Evolutionary conservation across 2,888 invertebrate genomes (phyloP).

Genomic region (Scotopteryx bipunctaria): DNA sequence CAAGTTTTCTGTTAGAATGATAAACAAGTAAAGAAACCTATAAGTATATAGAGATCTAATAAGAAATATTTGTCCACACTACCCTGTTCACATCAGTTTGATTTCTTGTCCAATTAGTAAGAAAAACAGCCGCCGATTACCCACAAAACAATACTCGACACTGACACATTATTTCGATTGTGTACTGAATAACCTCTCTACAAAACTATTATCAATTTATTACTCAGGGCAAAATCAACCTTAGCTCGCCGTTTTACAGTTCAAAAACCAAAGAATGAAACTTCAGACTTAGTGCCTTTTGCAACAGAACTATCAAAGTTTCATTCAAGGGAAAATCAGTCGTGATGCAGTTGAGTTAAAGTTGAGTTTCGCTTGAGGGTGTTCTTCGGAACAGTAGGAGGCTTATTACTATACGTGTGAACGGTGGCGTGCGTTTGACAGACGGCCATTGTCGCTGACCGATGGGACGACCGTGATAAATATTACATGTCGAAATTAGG

Average conservation of each 20-base stretch:
- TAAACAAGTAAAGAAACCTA: too few relatives aligned
- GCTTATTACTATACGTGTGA: conserved; percentile 62
- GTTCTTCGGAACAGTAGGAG: conserved; percentile 47
- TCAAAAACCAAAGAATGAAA: neutral
- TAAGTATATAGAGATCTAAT: conserved; percentile 8
- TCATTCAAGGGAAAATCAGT: conserved; percentile 1
- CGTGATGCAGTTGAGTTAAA: accelerated
- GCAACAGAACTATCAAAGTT: conserved; percentile 10
- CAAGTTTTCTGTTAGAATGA: too few relatives aligned
- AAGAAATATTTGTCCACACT: conserved; percentile 29
- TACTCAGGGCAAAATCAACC: conserved; percentile 2
- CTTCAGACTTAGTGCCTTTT: conserved; percentile 4
- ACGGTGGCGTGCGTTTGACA: conserved; percentile 54
- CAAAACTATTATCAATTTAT: conserved; percentile 33
- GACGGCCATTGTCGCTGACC: conserved; percentile 49
- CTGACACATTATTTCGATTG: conserved; percentile 71
- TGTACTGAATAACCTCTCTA: conserved; percentile 33
- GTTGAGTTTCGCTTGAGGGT: conserved; percentile 16
- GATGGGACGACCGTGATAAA: conserved; percentile 54
- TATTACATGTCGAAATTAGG: conserved; percentile 39
- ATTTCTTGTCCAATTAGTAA: conserved; percentile 78
- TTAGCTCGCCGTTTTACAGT: neutral
- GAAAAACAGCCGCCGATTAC: conserved; percentile 72
- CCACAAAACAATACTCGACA: conserved; percentile 59
- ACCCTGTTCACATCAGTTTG: conserved; percentile 49